These are phyloP conservation scores for Ptychochromis oligacanthus DNA, from an alignment of 2,113 vertebrate genomes.

Conservation along the genomic window DNA sequence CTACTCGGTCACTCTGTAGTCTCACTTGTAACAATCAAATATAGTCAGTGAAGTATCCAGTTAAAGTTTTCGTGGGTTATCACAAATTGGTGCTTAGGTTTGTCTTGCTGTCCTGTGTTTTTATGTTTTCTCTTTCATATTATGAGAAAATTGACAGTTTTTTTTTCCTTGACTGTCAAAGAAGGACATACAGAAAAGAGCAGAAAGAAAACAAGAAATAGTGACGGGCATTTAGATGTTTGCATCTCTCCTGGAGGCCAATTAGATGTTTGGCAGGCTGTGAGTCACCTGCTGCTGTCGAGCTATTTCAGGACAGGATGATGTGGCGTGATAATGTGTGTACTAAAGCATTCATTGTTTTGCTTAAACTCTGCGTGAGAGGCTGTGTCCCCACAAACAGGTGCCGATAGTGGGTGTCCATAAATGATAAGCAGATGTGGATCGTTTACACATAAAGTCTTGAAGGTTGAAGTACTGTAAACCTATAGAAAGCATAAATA, in stretches of 20 bases:
- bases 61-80: neutral
- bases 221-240: neutral
- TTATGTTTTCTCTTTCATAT: neutral
- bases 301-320: slow-evolving; percentile 1
- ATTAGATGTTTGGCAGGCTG: slow-evolving; percentile 6
- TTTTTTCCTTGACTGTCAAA: neutral
- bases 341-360: neutral
- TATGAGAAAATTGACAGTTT: neutral
- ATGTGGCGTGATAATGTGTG: neutral
- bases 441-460: neutral
- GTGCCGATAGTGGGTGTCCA: neutral
- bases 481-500: no score
- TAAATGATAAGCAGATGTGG: neutral
- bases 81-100: no score
- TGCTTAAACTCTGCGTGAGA: neutral
- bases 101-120: no score
- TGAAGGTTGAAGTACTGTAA: no score
- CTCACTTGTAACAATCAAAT: neutral
- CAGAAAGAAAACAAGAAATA: neutral
- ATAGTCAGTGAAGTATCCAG: neutral
- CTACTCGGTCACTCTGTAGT: neutral
- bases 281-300: neutral
- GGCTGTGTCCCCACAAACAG: neutral
- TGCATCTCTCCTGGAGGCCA: slow-evolving; percentile 22
- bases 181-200: neutral